A percentile compares a stretch with the other conserved stretches of the same genome.
These are phyloP conservation scores for Ephestia elutella DNA, from an alignment of 1,140 invertebrate genomes.

Conservation along the genomic window DNA sequence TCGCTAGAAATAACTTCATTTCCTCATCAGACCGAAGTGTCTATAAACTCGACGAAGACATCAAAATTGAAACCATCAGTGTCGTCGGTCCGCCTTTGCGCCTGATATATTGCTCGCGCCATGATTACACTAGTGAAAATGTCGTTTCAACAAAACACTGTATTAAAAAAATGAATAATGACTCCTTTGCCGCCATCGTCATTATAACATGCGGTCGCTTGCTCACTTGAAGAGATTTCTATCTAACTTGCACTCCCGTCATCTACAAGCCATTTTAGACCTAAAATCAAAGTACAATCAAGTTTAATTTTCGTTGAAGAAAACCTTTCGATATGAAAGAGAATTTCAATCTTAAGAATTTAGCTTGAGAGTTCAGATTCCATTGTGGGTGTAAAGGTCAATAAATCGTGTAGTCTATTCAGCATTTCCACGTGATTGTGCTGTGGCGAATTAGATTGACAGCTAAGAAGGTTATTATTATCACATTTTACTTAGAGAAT, in stretches of 20 bases:
- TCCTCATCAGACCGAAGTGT: too few species aligned
- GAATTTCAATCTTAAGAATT: constrained; percentile 22
- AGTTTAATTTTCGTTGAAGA: constrained; percentile 8
- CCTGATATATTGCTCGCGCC: constrained; percentile 67
- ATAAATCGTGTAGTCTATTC: constrained; percentile 36
- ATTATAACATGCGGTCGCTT: constrained; percentile 61
- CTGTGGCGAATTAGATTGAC: constrained; percentile 68
- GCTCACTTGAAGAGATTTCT: constrained; percentile 56
- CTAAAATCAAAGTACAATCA: background rate
- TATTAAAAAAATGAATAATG: constrained; percentile 74
- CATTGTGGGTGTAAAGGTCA: constrained; percentile 11
- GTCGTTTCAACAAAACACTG: constrained; percentile 71
- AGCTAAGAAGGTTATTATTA: constrained; percentile 71
- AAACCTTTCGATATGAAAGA: background rate
- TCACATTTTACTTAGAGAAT: constrained; percentile 67
- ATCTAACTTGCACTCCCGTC: constrained; percentile 34
- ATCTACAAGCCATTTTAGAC: constrained; percentile 10
- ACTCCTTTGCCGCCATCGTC: constrained; percentile 68
- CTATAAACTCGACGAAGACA: constrained; percentile 40
- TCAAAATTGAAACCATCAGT: constrained; percentile 69
- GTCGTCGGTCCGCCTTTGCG: constrained; percentile 52
- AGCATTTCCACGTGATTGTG: constrained; percentile 58
- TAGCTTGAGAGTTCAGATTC: constrained; percentile 33
- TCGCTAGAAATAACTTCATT: too few species aligned
- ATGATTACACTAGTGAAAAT: constrained; percentile 71